Evolutionary conservation across 1,140 invertebrate species (phyloP).

Genomic region (Reticulitermes speratus): DNA sequence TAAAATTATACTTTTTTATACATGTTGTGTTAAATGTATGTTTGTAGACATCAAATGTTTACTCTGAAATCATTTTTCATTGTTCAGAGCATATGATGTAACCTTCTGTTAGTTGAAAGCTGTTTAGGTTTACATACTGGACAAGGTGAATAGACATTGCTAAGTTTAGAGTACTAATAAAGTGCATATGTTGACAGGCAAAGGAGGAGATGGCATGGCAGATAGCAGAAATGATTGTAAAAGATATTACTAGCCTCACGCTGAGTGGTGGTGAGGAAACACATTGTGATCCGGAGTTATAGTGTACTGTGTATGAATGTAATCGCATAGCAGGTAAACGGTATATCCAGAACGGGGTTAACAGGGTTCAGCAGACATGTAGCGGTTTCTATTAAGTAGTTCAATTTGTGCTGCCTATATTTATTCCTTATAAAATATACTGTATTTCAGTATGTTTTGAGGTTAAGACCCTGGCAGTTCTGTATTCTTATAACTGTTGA

Average conservation of each 20-base stretch:
- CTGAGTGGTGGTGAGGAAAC: constrained; percentile 48
- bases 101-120: too few relatives aligned
- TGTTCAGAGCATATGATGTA: too few relatives aligned
- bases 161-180: background rate
- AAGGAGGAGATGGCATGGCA: constrained; percentile 94
- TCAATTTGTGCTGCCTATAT: background rate
- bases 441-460: background rate
- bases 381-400: background rate
- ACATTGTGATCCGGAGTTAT: constrained; percentile 30
- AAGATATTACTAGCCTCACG: constrained; percentile 85
- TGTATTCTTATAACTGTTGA: background rate
- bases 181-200: constrained; percentile 52
- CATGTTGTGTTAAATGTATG: too few relatives aligned
- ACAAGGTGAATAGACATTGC: background rate
- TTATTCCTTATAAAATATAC: background rate
- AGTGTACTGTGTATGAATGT: background rate
- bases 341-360: background rate
- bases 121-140: background rate
- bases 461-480: background rate
- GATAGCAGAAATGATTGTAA: constrained; percentile 92
- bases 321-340: background rate
- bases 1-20: too few relatives aligned
- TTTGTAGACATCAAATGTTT: too few relatives aligned
- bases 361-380: background rate
- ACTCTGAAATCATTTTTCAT: too few relatives aligned